A percentile compares a stretch with the other conserved stretches of the same genome.
These are phyloP conservation scores for Hermaeophaga mercurialis DNA, from an alignment of 2,888 invertebrate genomes.

Conservation along the genomic window DNA sequence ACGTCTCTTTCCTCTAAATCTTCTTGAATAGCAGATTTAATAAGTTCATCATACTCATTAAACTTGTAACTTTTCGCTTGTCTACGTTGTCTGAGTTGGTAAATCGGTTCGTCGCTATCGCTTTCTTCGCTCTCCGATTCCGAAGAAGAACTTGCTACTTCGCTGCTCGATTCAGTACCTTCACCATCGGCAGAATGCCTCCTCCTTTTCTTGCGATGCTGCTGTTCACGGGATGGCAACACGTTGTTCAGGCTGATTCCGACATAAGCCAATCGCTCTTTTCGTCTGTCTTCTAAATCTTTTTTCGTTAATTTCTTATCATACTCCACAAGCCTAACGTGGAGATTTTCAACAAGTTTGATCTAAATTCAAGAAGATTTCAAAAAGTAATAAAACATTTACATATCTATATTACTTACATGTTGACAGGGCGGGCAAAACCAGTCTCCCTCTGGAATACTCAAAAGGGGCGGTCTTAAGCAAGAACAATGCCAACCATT, in stretches of 20 bases:
- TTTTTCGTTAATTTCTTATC: constrained; percentile 74
- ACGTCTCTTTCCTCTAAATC: constrained; percentile 63
- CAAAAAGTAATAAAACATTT: too few relatives aligned
- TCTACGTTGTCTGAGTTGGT: constrained; percentile 80
- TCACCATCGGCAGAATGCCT: constrained; percentile 36
- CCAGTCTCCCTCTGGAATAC: constrained; percentile 98
- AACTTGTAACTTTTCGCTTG: constrained; percentile 83
- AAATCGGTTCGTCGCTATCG: constrained; percentile 76
- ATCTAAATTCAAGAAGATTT: constrained; percentile 21
- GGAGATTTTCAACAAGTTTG: constrained; percentile 71
- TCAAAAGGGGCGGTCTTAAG: constrained; percentile 86
- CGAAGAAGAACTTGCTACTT: constrained; percentile 17
- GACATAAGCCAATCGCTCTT: constrained; percentile 74
- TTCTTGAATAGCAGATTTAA: constrained; percentile 86
- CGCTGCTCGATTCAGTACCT: constrained; percentile 32
- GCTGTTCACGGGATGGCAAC: constrained; percentile 56
- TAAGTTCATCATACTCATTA: constrained; percentile 94
- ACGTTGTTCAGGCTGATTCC: constrained; percentile 78
- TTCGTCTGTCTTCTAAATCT: constrained; percentile 69
- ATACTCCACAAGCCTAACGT: constrained; percentile 74
- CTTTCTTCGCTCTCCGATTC: constrained; percentile 38
- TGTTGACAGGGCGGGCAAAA: constrained; percentile 97
- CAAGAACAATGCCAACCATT: constrained; percentile 98
- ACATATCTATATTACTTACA: too few relatives aligned
- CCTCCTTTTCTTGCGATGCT: constrained; percentile 48